Conservation (phyloP, 37 sponge, comb jelly and placozoan species). For the Agelas oroides region DNA sequence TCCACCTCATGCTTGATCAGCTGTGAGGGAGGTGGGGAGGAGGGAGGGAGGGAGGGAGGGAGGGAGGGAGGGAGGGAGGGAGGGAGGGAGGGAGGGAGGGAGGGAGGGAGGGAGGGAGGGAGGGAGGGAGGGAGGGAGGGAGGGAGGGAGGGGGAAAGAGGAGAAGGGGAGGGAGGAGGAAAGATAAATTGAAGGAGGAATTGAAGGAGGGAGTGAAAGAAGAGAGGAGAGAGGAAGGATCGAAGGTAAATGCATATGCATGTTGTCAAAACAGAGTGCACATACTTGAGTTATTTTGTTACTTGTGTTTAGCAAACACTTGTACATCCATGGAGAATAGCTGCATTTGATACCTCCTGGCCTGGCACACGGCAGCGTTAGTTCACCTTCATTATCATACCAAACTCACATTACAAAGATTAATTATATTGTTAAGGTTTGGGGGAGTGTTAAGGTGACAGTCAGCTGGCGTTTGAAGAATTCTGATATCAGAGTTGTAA, state of each 20-base stretch:
- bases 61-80: conserved; percentile 27
- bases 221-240: too few relatives aligned
- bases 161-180: neutral
- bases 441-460: too few relatives aligned
- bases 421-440: too few relatives aligned
- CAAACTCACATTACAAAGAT: too few relatives aligned
- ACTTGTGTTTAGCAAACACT: too few relatives aligned
- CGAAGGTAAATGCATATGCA: neutral
- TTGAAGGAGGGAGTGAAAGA: conserved; percentile 1
- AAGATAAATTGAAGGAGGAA: neutral
- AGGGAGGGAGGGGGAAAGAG: neutral
- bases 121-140: conserved; percentile 5
- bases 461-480: too few relatives aligned
- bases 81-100: neutral
- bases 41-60: conserved; percentile 37
- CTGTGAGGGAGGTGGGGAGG: conserved; percentile 17
- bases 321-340: too few relatives aligned
- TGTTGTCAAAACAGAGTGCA: neutral
- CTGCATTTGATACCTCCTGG: too few relatives aligned
- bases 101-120: conserved; percentile 24
- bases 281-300: neutral
- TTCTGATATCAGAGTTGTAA: too few relatives aligned
- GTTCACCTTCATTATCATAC: too few relatives aligned
- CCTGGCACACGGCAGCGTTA: too few relatives aligned
- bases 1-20: conserved; percentile 72